phyloP scores from a whole-genome alignment of 2,888 invertebrate genomes.

The Epicampocera succincta region DNA sequence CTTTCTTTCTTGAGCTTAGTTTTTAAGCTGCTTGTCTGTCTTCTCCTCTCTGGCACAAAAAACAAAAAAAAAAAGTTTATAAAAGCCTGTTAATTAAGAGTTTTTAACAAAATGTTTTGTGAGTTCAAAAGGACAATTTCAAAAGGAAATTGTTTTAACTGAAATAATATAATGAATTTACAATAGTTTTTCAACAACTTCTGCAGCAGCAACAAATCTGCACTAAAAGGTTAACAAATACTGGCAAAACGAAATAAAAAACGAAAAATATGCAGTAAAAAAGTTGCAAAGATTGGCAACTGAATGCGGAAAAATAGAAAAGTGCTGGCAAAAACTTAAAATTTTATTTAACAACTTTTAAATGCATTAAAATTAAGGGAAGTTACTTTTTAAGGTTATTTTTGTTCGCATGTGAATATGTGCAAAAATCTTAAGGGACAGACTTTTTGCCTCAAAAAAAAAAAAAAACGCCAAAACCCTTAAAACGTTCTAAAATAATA shows the following conservation, averaged over 20 bases:
- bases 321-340: slow-evolving; percentile 19
- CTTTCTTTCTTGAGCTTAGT: slow-evolving; percentile 32
- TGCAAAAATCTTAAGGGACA: no score
- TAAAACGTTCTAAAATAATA: no score
- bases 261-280: not conserved
- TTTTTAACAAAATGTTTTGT: slow-evolving; percentile 61
- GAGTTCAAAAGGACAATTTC: slow-evolving; percentile 60
- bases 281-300: slow-evolving; percentile 17
- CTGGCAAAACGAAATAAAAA: not conserved
- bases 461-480: no score
- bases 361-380: slow-evolving; percentile 36
- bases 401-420: no score
- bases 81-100: slow-evolving; percentile 70
- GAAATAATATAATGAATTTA: slow-evolving; percentile 59
- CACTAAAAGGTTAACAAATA: slow-evolving; percentile 21
- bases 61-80: slow-evolving; percentile 36
- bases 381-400: no score
- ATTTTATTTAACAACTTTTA: slow-evolving; percentile 34
- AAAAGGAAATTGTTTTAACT: slow-evolving; percentile 62
- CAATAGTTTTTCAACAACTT: slow-evolving; percentile 37
- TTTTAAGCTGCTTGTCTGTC: not conserved
- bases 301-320: slow-evolving; percentile 24
- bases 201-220: not conserved
- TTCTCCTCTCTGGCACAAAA: not conserved
- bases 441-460: no score